Percentiles rank a stretch among this genome's conserved stretches.
Conservation (phyloP, 2,113 vertebrate genomes). For the Asarcornis scutulata region DNA sequence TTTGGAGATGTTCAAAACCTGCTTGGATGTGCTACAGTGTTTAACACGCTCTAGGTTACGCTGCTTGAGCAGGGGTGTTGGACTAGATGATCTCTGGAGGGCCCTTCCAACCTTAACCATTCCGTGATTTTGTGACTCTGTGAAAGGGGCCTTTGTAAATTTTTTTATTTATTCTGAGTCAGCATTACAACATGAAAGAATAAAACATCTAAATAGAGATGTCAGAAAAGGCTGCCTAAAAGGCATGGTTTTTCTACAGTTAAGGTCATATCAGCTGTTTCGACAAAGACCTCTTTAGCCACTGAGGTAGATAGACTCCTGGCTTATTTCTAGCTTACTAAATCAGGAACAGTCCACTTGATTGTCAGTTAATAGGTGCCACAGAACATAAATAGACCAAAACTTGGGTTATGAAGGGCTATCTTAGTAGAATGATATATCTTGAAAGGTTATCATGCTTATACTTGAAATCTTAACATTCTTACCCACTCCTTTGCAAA, state of each 20-base stretch:
- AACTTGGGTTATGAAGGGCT: background rate
- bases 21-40: no score
- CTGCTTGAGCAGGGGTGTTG: no score
- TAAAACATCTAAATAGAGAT: background rate
- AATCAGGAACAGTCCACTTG: background rate
- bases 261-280: background rate
- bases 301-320: background rate
- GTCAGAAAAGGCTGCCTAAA: background rate
- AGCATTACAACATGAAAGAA: background rate
- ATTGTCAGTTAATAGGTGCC: background rate
- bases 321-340: background rate
- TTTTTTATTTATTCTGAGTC: background rate
- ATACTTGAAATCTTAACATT: background rate
- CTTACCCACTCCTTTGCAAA: background rate
- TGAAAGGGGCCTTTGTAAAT: background rate
- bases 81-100: no score
- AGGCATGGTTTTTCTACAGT: background rate
- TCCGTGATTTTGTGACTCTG: no score
- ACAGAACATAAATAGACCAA: background rate
- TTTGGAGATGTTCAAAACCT: no score
- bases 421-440: background rate
- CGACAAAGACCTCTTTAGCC: background rate
- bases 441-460: background rate
- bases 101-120: no score
- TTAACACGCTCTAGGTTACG: no score